A percentile compares a stretch with the other conserved stretches of the same genome.
Conservation (phyloP, 2,113 vertebrate species). For the Gymnarchus niloticus region DNA sequence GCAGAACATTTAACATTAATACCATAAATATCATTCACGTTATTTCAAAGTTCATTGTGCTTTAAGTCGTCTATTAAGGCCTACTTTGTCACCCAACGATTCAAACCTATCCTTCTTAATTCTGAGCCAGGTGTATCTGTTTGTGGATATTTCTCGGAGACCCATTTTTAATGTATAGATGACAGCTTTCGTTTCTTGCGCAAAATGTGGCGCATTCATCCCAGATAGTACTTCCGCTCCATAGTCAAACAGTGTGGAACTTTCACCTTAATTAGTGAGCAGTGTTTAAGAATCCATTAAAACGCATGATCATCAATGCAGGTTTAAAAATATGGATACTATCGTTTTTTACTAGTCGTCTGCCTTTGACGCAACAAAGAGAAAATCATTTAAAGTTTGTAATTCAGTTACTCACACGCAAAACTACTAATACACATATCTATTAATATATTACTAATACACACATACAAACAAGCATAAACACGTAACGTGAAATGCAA, state of each 20-base stretch:
- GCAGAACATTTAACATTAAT: neutral
- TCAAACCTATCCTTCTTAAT: neutral
- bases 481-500: neutral
- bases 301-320: neutral
- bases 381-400: neutral
- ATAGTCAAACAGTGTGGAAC: neutral
- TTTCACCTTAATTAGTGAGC: neutral
- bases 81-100: neutral
- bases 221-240: neutral
- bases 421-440: too few species aligned
- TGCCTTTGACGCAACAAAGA: neutral
- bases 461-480: neutral
- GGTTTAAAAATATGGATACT: neutral
- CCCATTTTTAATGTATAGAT: neutral
- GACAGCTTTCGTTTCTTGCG: neutral
- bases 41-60: neutral
- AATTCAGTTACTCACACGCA: neutral
- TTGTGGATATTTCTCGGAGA: neutral
- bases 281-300: neutral
- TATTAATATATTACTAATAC: neutral
- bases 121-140: neutral
- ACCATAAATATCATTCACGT: neutral
- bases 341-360: neutral
- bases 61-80: neutral
- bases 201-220: slow-evolving; percentile 7